Conservation (phyloP, 2,888 invertebrate genomes). For the Amiota mariae region DNA sequence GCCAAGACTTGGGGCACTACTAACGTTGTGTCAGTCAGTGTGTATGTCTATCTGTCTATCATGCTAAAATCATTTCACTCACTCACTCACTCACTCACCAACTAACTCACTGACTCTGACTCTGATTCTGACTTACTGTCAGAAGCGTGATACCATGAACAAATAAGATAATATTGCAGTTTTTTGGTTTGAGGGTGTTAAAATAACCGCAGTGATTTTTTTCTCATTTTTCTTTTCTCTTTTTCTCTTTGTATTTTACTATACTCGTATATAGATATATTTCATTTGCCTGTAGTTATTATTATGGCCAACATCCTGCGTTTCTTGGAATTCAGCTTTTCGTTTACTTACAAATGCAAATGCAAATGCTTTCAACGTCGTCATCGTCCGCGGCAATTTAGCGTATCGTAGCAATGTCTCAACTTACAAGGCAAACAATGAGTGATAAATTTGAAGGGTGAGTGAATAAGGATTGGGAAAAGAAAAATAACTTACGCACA, state of each 20-base stretch:
- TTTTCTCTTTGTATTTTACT: not conserved
- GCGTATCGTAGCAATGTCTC: constrained; percentile 1
- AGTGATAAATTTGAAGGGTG: not conserved
- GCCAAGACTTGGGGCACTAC: not conserved
- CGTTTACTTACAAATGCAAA: not conserved
- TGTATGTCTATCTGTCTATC: too few species aligned
- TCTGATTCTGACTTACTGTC: not conserved
- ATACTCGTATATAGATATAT: too few species aligned
- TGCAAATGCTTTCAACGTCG: not conserved
- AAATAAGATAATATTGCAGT: constrained; percentile 67
- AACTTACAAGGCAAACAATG: constrained; percentile 16
- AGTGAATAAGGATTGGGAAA: not conserved
- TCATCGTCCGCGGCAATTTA: too few species aligned
- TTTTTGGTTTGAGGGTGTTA: constrained; percentile 38
- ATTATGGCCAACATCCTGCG: not conserved
- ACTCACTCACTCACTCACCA: too few species aligned
- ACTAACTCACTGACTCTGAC: too few species aligned
- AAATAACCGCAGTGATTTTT: constrained; percentile 21
- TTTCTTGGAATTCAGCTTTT: not conserved
- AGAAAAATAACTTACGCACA: constrained; percentile 1
- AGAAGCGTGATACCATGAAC: constrained; percentile 60
- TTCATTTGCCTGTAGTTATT: not conserved
- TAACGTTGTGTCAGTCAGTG: not conserved
- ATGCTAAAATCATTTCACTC: too few species aligned
- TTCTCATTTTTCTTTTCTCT: constrained; percentile 1